Evolutionary conservation across 2,797 vertebrate genomes (phyloP).

Genomic region (Cirrhinus molitorella): DNA sequence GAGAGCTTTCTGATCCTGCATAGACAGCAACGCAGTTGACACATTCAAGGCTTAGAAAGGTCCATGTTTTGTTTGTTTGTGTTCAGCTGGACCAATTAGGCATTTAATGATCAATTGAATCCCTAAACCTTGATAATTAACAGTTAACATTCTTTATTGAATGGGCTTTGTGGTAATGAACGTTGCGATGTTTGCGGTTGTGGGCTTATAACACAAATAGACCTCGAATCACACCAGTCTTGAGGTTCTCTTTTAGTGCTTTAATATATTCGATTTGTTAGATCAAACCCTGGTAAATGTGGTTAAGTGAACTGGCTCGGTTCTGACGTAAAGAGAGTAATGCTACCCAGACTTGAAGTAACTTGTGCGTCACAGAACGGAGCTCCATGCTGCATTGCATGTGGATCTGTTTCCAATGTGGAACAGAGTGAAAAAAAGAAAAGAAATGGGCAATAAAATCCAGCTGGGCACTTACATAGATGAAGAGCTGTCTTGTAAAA

Average conservation of each 20-base stretch:
- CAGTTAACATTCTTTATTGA: conserved; percentile 46
- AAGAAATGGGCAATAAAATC: conserved; percentile 62
- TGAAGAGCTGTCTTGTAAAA: conserved; percentile 49
- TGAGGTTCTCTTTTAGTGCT: conserved; percentile 64
- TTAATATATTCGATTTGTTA: conserved; percentile 64
- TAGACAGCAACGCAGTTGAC: no score
- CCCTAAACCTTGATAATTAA: neutral
- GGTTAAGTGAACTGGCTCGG: conserved; percentile 65
- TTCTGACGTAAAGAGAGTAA: conserved; percentile 46
- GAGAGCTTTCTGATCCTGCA: no score
- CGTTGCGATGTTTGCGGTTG: conserved; percentile 55
- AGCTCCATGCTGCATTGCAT: neutral
- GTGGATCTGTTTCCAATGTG: conserved; percentile 55
- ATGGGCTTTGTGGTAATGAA: conserved; percentile 45
- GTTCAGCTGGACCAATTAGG: neutral
- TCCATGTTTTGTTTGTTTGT: neutral
- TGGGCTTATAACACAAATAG: conserved; percentile 51
- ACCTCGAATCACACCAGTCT: conserved; percentile 58
- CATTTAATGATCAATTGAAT: neutral
- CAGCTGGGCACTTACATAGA: conserved; percentile 61
- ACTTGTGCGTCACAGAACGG: conserved; percentile 34
- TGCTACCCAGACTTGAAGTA: conserved; percentile 61
- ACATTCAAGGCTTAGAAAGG: no score
- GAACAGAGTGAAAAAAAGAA: conserved; percentile 14
- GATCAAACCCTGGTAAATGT: conserved; percentile 62